These are phyloP conservation scores for Berghia stephanieae DNA, from an alignment of 1,140 invertebrate genomes.

Conservation along the genomic window DNA sequence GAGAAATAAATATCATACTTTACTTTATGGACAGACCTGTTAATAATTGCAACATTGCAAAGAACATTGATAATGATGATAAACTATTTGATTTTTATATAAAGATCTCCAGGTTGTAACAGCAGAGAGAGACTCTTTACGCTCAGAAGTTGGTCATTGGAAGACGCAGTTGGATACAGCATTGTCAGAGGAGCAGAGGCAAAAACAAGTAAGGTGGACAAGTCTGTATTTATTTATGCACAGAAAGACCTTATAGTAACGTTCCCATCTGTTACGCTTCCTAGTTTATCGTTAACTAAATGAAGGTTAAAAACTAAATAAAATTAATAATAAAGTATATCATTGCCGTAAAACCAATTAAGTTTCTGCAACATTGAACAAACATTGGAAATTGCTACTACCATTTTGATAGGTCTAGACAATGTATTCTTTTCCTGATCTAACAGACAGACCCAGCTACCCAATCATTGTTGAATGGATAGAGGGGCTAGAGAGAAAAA, in stretches of 20 bases:
- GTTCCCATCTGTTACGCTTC: too few relatives aligned
- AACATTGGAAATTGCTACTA: too few relatives aligned
- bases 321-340: too few relatives aligned
- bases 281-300: too few relatives aligned
- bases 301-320: too few relatives aligned
- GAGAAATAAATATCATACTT: neutral
- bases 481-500: too few relatives aligned
- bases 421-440: too few relatives aligned
- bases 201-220: constrained; percentile 39
- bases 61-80: neutral
- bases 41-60: neutral
- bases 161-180: constrained; percentile 40
- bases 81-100: neutral
- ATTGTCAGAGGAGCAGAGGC: constrained; percentile 40
- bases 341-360: too few relatives aligned
- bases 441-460: too few relatives aligned
- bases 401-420: too few relatives aligned
- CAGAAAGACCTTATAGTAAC: neutral
- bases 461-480: too few relatives aligned
- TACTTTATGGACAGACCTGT: neutral
- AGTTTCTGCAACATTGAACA: too few relatives aligned
- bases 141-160: constrained; percentile 37
- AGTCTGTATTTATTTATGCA: neutral
- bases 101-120: constrained; percentile 17
- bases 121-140: constrained; percentile 10